These are phyloP conservation scores for Phytoseiulus persimilis DNA, from an alignment of 2,888 invertebrate genomes.

Conservation along the genomic window DNA sequence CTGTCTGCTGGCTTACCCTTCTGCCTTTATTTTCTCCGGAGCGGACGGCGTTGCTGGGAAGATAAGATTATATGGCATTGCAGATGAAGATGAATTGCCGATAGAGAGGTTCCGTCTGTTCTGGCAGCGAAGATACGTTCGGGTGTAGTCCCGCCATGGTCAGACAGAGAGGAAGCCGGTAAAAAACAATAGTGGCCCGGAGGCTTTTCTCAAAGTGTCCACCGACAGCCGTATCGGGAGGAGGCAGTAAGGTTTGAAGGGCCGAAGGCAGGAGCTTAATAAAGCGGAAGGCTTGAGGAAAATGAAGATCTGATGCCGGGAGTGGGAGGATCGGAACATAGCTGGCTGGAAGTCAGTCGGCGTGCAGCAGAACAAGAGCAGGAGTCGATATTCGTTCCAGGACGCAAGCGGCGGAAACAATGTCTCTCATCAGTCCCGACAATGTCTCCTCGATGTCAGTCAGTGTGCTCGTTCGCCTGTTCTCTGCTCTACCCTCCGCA, in stretches of 20 bases:
- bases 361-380: not conserved
- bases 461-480: not conserved
- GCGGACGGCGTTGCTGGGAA: not conserved
- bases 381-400: not conserved
- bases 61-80: not conserved
- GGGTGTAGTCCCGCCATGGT: not conserved
- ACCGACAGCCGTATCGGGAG: not conserved
- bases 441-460: not conserved
- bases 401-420: not conserved
- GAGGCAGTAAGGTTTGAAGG: not conserved
- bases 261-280: not conserved
- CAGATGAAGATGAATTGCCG: not conserved
- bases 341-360: not conserved
- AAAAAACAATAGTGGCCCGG: not conserved
- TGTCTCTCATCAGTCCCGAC: not conserved
- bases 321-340: not conserved
- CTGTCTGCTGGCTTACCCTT: not conserved
- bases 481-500: not conserved
- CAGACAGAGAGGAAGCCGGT: not conserved
- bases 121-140: not conserved
- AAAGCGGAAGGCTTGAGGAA: not conserved
- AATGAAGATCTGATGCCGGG: not conserved
- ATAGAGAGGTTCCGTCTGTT: not conserved
- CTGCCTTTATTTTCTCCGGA: not conserved
- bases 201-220: not conserved